Evolutionary conservation across 2,797 vertebrate genomes (phyloP), one percentile per base, ranked within the genome.

Genomic region (Neosilurus hyrtlii): DNA sequence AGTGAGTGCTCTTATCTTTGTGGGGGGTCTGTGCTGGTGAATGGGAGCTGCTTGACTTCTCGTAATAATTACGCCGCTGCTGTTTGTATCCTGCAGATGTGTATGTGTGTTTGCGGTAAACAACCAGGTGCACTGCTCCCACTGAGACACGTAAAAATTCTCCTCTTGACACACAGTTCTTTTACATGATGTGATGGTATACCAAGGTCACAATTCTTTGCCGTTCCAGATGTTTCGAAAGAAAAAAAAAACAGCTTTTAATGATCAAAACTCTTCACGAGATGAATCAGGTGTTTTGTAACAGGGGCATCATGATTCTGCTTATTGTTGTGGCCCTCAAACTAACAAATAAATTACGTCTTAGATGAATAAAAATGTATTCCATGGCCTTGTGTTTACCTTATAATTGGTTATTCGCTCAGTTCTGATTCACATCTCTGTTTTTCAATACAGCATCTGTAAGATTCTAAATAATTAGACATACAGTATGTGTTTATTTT

Each of bases 31-130:
- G 82, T 26, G 72, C 12, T 56, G 52, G 74, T 66, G 59, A 79
- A 63, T 78, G 52, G 75, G 16, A 81, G 67, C 84, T 61, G 62
- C 22, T 63, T 67, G 43, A 67, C 65, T 30, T 72, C 9, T 51
- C 62, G 76, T 81, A 87, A 84, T 80, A 87, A 84, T 87, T 87
- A 86, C 51, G 71, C 54, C 43, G 80, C 81, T 24, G 35, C 67
- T 86, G 85, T 57, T 74, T 79, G 80, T 20, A 49, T 76, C 78
- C 73, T 61, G 62, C 35, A 75, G 67, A 79, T 86, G 74, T 79
- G 72, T 82, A 71, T 68, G 54, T 78, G 9, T 62, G 81, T 54
- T 63, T 63, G 37, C n/a, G 75, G 37, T 51, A 78, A 78, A 78
- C 22, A 78, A 63, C 8, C 59, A 78, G 59, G 2, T 63, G 35